phyloP scores from a whole-genome alignment of 1,140 invertebrate genomes.

The Drosophila nigromelanica region DNA sequence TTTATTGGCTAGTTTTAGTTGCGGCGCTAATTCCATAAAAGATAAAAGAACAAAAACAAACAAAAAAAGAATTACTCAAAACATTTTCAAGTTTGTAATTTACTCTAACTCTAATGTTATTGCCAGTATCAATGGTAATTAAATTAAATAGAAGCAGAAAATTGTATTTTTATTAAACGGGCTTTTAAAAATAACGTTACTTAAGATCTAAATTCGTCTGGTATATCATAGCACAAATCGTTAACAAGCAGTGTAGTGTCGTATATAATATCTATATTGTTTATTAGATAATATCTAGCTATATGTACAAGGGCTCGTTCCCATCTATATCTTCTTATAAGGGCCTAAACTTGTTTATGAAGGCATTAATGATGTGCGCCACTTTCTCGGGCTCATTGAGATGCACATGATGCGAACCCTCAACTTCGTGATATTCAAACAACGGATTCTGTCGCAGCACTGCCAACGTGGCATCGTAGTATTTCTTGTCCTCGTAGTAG shows the following conservation, averaged over 20 bases:
- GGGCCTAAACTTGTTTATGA: slow-evolving; percentile 85
- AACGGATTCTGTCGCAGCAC: slow-evolving; percentile 85
- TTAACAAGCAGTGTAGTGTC: too few relatives aligned
- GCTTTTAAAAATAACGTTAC: neutral
- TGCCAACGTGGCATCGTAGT: slow-evolving; percentile 85
- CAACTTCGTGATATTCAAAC: slow-evolving; percentile 87
- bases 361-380: slow-evolving; percentile 85
- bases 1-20: slow-evolving; percentile 59
- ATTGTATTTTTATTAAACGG: slow-evolving; percentile 9
- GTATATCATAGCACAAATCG: slow-evolving; percentile 8
- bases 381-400: slow-evolving; percentile 88
- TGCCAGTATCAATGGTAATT: slow-evolving; percentile 73
- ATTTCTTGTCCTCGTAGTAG: slow-evolving; percentile 85
- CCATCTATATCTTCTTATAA: slow-evolving; percentile 34
- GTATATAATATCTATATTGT: neutral
- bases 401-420: slow-evolving; percentile 91
- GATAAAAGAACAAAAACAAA: slow-evolving; percentile 17
- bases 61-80: slow-evolving; percentile 32
- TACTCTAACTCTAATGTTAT: slow-evolving; percentile 73
- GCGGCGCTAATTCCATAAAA: slow-evolving; percentile 59
- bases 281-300: slow-evolving; percentile 6
- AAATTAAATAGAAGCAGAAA: slow-evolving; percentile 73
- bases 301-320: slow-evolving; percentile 21
- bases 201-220: slow-evolving; percentile 23
- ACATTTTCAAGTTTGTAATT: slow-evolving; percentile 66